phyloP scores from a whole-genome alignment of 1,140 invertebrate species.

The Drosophila setifemur region DNA sequence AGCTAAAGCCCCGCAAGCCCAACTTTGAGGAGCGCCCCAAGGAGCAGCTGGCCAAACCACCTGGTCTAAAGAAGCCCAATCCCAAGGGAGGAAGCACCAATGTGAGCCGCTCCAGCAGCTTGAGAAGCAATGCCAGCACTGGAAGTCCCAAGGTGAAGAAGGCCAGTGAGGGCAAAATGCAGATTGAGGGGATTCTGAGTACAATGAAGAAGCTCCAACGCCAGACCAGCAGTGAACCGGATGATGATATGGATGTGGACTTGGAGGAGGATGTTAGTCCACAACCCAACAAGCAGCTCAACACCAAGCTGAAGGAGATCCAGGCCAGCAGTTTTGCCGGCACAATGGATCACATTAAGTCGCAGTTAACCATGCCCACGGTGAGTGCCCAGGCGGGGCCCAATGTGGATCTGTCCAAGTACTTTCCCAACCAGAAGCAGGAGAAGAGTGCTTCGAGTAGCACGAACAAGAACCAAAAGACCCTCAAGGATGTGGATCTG shows the following conservation, averaged over 20 bases:
- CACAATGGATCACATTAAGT: conserved; percentile 76
- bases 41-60: conserved; percentile 43
- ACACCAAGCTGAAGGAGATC: conserved; percentile 69
- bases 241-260: conserved; percentile 54
- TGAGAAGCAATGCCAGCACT: conserved; percentile 54
- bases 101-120: conserved; percentile 63
- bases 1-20: conserved; percentile 60
- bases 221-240: conserved; percentile 36
- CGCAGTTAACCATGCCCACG: conserved; percentile 71
- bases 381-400: conserved; percentile 55
- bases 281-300: conserved; percentile 45
- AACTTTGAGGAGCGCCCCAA: conserved; percentile 67
- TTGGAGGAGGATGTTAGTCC: conserved; percentile 14
- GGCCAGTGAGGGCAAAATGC: conserved; percentile 50
- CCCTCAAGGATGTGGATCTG: conserved; percentile 77
- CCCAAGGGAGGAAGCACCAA: conserved; percentile 49
- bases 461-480: conserved; percentile 78
- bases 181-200: conserved; percentile 62
- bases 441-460: conserved; percentile 57
- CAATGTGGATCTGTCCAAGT: conserved; percentile 75
- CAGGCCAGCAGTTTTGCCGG: conserved; percentile 75
- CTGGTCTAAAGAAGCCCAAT: conserved; percentile 33
- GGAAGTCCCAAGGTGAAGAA: conserved; percentile 38
- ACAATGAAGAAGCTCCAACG: conserved; percentile 56
- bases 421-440: conserved; percentile 78